Evolutionary conservation across 37 sponge, comb jelly and placozoan genomes (phyloP), one percentile per base, ranked within the genome.

Genomic region (Lycopodina hypogea): DNA sequence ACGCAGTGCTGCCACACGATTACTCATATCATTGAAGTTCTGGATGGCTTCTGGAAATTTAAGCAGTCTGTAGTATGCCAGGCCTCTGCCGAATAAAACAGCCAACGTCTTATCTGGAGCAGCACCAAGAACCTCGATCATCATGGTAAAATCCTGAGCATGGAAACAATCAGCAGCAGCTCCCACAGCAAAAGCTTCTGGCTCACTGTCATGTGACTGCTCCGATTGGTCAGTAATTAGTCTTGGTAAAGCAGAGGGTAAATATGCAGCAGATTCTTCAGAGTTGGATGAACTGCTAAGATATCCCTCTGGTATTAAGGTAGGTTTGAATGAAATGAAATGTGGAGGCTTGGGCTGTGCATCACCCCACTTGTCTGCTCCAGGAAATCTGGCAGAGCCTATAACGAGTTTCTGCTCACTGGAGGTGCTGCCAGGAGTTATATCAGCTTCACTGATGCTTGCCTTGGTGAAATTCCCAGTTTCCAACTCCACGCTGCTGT

Each of bases 41-140:
- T 55, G 6, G 4, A 30, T 79, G 17, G 89, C 61, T 21, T 29
- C 37, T 14, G 33, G 26, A 41, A 76, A 84, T 8, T 68, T 42
- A 33, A 34, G 26, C 7, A 84, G 37, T 79, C 84, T 89, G 52
- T 65, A 84, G 74, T 89, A 39, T 35, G 85, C 89, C 30, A 83
- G 32, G 15, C 85, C 84, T 4, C 55, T 48, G 23, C 89, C 89
- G 60, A 89, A 84, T 1, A 30, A 19, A 38, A 75, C 64, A 24
- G 83, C 78, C 2, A 64, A 2, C 1, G 42, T 62, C 0, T 7
- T 34, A 12, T 37, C 36, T 1, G 50, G 2, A 26, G 18, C 40
- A 11, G 24, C 0, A 0, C 37, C 56, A 6, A 41, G 75, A 52
- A 81, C n/a, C 8, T 34, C 15, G 9, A 72, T 52, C 88, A 87